Conservation (phyloP, 2,113 vertebrate genomes). For the Pterophyllum scalare region DNA sequence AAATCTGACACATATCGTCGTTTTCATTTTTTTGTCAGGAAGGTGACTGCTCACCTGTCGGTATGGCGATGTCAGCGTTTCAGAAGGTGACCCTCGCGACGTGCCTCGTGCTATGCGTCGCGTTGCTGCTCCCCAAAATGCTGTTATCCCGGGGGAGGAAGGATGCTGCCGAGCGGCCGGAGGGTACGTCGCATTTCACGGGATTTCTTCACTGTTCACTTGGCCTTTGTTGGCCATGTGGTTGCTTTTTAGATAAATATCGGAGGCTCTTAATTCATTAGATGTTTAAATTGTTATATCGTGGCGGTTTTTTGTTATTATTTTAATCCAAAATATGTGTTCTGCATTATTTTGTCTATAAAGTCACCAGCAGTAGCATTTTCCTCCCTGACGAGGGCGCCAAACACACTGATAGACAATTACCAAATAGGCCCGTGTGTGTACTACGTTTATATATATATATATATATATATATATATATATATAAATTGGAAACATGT, state of each 20-base stretch:
- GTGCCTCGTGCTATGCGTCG: conserved; percentile 87
- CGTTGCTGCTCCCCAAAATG: conserved; percentile 88
- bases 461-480: too few relatives aligned
- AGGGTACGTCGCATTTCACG: conserved; percentile 78
- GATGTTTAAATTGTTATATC: background rate
- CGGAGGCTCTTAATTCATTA: rapidly evolving
- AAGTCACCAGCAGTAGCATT: conserved; percentile 20
- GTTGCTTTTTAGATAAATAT: rapidly evolving
- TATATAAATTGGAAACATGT: background rate
- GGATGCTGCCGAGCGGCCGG: conserved; percentile 75
- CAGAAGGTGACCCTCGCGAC: conserved; percentile 87
- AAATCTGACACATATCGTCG: background rate
- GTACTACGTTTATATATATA: background rate
- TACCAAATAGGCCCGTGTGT: background rate
- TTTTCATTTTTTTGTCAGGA: rapidly evolving
- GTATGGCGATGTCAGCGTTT: conserved; percentile 84
- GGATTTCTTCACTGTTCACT: background rate
- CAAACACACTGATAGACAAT: background rate
- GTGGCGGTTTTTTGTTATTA: background rate
- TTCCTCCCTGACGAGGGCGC: conserved; percentile 61
- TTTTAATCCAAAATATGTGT: background rate
- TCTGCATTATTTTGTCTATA: background rate
- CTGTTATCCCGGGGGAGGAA: conserved; percentile 84
- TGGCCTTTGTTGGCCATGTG: background rate
- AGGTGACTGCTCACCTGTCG: background rate